These are phyloP conservation scores for Stigmatopora argus DNA, from an alignment of 2,113 vertebrate genomes.

Conservation along the genomic window DNA sequence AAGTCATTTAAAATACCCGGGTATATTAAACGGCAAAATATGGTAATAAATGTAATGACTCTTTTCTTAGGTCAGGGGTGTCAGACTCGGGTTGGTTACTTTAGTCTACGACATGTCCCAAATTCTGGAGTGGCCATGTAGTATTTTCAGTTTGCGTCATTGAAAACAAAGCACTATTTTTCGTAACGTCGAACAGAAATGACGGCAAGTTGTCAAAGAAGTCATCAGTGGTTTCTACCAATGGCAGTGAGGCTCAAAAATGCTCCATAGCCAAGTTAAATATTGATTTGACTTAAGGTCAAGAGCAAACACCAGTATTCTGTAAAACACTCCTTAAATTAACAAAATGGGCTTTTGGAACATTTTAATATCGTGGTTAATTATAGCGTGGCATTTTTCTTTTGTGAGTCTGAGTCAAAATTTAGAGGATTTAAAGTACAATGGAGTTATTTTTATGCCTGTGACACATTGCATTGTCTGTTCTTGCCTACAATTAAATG, in stretches of 20 bases:
- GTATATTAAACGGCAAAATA: too few species aligned
- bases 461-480: background rate
- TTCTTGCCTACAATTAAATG: background rate
- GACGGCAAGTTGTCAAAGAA: background rate
- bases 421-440: background rate
- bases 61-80: too few species aligned
- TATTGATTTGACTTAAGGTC: slow-evolving; percentile 20
- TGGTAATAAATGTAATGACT: too few species aligned
- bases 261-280: slow-evolving; percentile 27
- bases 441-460: background rate
- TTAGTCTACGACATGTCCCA: too few species aligned
- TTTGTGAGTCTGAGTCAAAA: too few species aligned
- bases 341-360: background rate
- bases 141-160: background rate
- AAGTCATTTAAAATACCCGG: too few species aligned
- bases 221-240: slow-evolving; percentile 5
- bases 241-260: background rate
- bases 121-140: background rate
- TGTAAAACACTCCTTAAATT: slow-evolving; percentile 11
- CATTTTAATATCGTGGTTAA: background rate
- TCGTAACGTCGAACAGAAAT: background rate
- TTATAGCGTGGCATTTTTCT: background rate
- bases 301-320: slow-evolving; percentile 18
- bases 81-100: background rate
- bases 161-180: background rate